A percentile compares a stretch with the other conserved stretches of the same genome.
These are phyloP conservation scores for Sebastes melanostomus DNA, from an alignment of 2,797 vertebrate species.

Conservation along the genomic window DNA sequence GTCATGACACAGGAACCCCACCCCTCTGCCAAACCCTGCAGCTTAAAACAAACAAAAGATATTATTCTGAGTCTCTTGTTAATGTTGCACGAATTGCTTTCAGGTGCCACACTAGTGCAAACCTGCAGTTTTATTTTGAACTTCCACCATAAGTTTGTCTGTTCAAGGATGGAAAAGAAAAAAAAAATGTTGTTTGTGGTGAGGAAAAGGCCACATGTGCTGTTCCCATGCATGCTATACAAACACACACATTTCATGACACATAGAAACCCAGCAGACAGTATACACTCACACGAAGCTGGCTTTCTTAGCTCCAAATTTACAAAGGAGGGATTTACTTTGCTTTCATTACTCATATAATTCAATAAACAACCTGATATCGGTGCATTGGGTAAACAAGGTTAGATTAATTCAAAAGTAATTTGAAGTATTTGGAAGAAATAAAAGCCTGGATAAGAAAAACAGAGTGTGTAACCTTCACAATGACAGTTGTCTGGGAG, in stretches of 20 bases:
- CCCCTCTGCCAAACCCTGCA: slow-evolving; percentile 41
- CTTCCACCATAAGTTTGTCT: background rate
- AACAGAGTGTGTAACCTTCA: background rate
- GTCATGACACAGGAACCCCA: slow-evolving; percentile 14
- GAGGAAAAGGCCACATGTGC: slow-evolving; percentile 27
- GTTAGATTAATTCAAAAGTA: background rate
- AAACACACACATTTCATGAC: background rate
- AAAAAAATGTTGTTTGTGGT: slow-evolving; percentile 30
- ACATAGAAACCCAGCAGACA: background rate
- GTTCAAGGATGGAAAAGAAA: background rate
- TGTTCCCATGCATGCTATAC: background rate
- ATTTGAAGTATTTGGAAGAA: background rate
- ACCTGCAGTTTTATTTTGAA: background rate
- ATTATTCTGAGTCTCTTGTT: slow-evolving; percentile 33
- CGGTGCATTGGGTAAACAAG: background rate
- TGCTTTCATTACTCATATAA: background rate
- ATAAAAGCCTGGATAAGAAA: background rate
- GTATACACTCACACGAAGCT: background rate
- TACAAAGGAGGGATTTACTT: background rate
- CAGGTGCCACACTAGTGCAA: background rate
- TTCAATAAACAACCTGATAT: background rate
- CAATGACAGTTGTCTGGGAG: background rate
- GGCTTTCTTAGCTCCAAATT: background rate
- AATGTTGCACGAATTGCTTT: background rate
- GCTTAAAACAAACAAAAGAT: slow-evolving; percentile 51